Conservation (phyloP, 2,888 invertebrate species). For the Conchocele bisecta region DNA sequence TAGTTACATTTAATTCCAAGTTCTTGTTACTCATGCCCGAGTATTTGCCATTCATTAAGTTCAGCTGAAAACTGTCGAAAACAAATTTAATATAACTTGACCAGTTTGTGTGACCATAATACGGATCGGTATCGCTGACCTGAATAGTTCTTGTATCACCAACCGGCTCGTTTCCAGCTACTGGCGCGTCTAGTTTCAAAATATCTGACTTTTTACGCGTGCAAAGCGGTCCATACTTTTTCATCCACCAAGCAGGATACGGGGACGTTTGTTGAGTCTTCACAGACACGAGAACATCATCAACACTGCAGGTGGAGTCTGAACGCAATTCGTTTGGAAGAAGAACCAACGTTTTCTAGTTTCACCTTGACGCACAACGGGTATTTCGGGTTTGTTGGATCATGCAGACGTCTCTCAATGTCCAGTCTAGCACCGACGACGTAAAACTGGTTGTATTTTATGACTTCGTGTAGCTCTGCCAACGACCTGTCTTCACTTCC, state of each 20-base stretch:
- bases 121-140: conserved; percentile 24
- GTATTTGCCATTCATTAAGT: too few species aligned
- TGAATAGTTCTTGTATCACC: neutral
- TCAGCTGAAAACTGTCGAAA: conserved; percentile 28
- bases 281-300: conserved; percentile 40
- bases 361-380: conserved; percentile 29
- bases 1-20: too few species aligned
- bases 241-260: conserved; percentile 48
- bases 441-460: conserved; percentile 21
- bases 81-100: conserved; percentile 24
- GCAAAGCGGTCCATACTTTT: conserved; percentile 25
- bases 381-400: conserved; percentile 27
- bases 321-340: conserved; percentile 27
- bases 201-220: neutral
- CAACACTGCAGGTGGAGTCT: conserved; percentile 25
- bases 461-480: conserved; percentile 25
- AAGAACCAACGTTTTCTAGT: conserved; percentile 34
- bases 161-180: neutral
- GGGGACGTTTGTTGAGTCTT: conserved; percentile 16
- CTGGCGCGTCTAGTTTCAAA: neutral
- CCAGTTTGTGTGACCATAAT: conserved; percentile 36
- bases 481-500: conserved; percentile 15
- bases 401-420: conserved; percentile 23
- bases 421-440: conserved; percentile 26
- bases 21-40: too few species aligned